These are phyloP conservation scores for Sebastes oblongus DNA, from an alignment of 2,797 vertebrate species.

Conservation along the genomic window DNA sequence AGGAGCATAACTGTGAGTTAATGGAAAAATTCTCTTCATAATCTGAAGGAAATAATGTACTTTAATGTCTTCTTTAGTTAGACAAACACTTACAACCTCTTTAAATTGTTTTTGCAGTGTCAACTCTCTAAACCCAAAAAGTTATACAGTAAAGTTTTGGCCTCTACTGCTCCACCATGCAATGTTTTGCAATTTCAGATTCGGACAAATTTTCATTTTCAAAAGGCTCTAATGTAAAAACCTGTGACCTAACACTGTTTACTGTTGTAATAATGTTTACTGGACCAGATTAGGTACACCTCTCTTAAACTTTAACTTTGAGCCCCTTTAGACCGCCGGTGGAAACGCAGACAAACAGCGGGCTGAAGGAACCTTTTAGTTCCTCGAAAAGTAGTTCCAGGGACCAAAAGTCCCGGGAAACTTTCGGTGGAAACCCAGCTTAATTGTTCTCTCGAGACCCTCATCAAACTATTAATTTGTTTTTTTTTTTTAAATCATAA, in stretches of 20 bases:
- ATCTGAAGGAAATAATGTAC: not conserved
- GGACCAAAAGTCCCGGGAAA: too few relatives aligned
- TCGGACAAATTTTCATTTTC: not conserved
- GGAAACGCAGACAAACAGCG: too few relatives aligned
- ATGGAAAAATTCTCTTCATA: not conserved
- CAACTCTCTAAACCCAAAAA: not conserved
- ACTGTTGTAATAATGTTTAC: conserved; percentile 6
- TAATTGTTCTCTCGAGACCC: conserved; percentile 2
- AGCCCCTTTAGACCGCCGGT: too few relatives aligned
- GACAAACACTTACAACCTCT: not conserved
- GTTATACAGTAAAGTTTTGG: not conserved
- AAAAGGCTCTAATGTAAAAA: not conserved
- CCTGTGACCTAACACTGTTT: not conserved
- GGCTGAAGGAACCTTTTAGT: too few relatives aligned
- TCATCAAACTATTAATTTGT: not conserved
- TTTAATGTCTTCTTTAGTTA: not conserved
- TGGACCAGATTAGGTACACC: not conserved
- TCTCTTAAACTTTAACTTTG: not conserved
- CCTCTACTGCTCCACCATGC: not conserved
- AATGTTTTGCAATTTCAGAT: not conserved
- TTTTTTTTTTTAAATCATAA: too few relatives aligned
- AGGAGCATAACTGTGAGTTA: not conserved
- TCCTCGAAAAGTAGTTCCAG: too few relatives aligned
- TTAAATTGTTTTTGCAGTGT: not conserved
- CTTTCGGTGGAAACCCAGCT: too few relatives aligned